Conservation (phyloP, 2,888 invertebrate genomes). For the Cepaea hortensis region DNA sequence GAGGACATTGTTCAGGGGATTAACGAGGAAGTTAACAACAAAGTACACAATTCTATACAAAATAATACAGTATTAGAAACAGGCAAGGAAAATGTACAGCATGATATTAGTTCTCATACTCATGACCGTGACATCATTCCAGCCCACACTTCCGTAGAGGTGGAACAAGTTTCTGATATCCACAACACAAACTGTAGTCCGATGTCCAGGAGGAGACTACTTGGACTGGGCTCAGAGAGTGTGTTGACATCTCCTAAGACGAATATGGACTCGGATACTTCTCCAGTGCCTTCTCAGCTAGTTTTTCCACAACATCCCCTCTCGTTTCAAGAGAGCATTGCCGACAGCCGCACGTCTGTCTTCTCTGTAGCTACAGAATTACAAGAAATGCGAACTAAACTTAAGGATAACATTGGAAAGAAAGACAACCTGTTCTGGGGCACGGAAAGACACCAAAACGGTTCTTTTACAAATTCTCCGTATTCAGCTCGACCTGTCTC, state of each 20-base stretch:
- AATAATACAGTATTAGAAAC: not conserved
- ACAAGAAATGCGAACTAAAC: not conserved
- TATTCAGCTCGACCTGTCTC: not conserved
- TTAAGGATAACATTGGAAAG: not conserved
- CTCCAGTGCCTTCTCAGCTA: not conserved
- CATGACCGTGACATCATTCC: not conserved
- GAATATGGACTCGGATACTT: not conserved
- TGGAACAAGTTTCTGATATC: not conserved
- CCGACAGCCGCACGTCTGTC: not conserved
- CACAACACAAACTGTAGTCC: not conserved
- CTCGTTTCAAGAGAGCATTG: not conserved
- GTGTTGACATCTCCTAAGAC: not conserved
- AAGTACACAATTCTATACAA: not conserved
- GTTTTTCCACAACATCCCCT: not conserved
- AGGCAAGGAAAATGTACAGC: not conserved
- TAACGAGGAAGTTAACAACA: not conserved
- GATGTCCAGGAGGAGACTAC: not conserved
- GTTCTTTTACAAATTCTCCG: not conserved
- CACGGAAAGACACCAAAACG: not conserved
- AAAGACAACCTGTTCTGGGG: not conserved
- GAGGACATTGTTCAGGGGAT: not conserved
- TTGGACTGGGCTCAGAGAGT: conserved; percentile 16
- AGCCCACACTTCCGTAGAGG: not conserved
- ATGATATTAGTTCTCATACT: not conserved
- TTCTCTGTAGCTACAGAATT: conserved; percentile 15